phyloP scores from a whole-genome alignment of 2,888 invertebrate species.

The Dicyrtoma fusca region DNA sequence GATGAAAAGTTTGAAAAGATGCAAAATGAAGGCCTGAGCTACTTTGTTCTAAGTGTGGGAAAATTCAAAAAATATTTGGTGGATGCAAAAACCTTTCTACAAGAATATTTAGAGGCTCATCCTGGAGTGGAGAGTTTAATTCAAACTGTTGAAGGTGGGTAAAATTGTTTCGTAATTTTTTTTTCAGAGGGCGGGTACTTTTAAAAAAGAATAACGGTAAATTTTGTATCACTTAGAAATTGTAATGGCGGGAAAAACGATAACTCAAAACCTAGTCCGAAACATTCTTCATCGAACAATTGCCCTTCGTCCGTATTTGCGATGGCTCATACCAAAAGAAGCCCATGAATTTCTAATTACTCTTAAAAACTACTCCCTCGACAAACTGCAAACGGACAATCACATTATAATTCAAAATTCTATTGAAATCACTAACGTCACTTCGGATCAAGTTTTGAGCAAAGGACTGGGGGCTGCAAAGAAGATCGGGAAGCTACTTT shows the following conservation, averaged over 20 bases:
- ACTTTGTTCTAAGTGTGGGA: neutral
- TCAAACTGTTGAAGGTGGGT: neutral
- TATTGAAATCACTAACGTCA: neutral
- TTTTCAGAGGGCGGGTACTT: too few species aligned
- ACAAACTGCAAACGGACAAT: constrained; percentile 3
- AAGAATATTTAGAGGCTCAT: neutral
- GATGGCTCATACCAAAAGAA: constrained; percentile 24
- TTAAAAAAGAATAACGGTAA: too few species aligned
- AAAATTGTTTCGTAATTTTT: neutral
- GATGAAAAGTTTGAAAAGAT: neutral
- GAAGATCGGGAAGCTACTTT: neutral
- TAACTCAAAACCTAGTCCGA: neutral
- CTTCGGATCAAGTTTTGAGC: constrained; percentile 10
- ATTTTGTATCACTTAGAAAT: too few species aligned
- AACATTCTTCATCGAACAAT: constrained; percentile 4
- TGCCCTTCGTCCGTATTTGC: constrained; percentile 13
- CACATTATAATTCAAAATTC: neutral
- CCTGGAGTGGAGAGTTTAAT: neutral
- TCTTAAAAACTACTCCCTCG: constrained; percentile 21
- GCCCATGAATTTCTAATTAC: constrained; percentile 29
- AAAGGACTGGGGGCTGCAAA: constrained; percentile 2
- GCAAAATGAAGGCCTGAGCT: neutral
- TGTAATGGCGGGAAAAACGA: neutral
- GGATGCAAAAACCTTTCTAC: neutral
- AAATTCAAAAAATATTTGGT: neutral